phyloP scores from a whole-genome alignment of 2,797 vertebrate species.

The Hafferia zeledoni region DNA sequence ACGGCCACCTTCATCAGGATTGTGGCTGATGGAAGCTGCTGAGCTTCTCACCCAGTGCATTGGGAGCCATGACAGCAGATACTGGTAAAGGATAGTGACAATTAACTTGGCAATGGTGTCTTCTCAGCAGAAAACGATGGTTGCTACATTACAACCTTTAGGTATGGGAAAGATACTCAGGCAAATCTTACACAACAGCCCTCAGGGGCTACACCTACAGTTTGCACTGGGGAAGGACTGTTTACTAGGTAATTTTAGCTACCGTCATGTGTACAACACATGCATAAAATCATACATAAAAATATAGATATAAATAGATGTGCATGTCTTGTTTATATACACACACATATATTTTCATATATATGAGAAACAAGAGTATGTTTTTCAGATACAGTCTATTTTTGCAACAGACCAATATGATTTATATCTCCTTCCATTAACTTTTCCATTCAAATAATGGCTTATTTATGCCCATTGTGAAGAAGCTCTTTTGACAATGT shows the following conservation, averaged over 20 bases:
- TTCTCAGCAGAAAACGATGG: not conserved
- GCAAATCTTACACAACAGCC: not conserved
- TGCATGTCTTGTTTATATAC: not conserved
- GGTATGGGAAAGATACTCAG: not conserved
- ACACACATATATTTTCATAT: not conserved
- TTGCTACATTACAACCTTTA: constrained; percentile 7
- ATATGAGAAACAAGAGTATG: not conserved
- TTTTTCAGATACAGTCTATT: not conserved
- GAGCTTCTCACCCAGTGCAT: not conserved
- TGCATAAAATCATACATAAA: not conserved
- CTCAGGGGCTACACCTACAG: not conserved
- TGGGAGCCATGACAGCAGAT: not conserved
- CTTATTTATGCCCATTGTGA: not conserved
- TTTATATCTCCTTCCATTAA: not conserved
- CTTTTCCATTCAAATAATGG: not conserved
- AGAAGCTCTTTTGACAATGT: not conserved
- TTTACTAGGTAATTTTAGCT: not conserved
- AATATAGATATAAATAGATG: not conserved
- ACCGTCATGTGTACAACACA: not conserved
- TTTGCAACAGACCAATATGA: not conserved
- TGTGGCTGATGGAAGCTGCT: not conserved
- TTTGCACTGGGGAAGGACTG: not conserved
- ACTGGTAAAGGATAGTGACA: not conserved
- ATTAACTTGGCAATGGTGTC: not conserved
- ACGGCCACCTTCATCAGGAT: accelerated